Evolutionary conservation across 2,113 vertebrate species (phyloP).

Genomic region (Chroicocephalus ridibundus): DNA sequence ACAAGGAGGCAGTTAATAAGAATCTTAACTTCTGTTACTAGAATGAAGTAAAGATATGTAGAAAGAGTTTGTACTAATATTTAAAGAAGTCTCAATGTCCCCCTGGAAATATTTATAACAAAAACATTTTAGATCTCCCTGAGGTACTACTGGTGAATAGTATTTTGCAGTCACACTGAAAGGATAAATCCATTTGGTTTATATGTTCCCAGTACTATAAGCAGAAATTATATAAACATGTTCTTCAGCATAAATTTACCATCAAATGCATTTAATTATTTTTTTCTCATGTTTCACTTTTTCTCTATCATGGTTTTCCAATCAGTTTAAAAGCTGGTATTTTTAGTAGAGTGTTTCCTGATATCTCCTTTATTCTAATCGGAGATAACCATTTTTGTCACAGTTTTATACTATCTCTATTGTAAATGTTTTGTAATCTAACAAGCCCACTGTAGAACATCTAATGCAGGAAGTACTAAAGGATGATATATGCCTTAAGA

Average conservation of each 20-base stretch:
- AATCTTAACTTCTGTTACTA: not conserved
- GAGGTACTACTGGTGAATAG: not conserved
- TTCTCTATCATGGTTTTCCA: not conserved
- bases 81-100: not conserved
- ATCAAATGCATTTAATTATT: not conserved
- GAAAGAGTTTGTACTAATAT: not conserved
- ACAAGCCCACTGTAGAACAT: not conserved
- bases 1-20: not conserved
- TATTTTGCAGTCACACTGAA: not conserved
- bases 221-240: not conserved
- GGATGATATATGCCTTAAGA: not conserved
- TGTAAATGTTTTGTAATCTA: not conserved
- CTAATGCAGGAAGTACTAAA: not conserved
- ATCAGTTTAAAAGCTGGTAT: not conserved
- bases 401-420: not conserved
- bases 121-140: not conserved
- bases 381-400: not conserved
- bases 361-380: not conserved
- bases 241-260: not conserved
- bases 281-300: not conserved
- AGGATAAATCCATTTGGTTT: not conserved
- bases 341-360: not conserved
- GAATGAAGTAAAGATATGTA: not conserved
- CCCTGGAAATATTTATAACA: not conserved
- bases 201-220: not conserved